phyloP scores from a whole-genome alignment of 2,113 vertebrate genomes.

The Neofelis nebulosa region DNA sequence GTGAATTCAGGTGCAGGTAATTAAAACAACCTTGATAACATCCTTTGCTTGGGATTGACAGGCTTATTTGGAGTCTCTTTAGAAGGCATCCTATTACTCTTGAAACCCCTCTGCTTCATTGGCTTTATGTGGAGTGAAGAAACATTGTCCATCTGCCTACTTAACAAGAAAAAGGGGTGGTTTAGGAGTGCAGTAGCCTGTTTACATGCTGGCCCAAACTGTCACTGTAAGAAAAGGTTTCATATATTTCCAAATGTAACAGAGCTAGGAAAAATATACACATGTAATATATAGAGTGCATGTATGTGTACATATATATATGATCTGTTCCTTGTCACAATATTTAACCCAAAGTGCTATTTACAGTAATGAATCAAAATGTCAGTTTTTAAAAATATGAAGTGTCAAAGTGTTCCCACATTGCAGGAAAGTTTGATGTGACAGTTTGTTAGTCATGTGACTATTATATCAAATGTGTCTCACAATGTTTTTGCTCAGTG shows the following conservation, averaged over 20 bases:
- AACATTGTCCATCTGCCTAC: slow-evolving; percentile 50
- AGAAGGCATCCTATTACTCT: slow-evolving; percentile 22
- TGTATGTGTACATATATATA: slow-evolving; percentile 54
- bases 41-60: not conserved
- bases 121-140: not conserved
- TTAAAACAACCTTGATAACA: not conserved
- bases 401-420: slow-evolving; percentile 88
- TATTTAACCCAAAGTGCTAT: slow-evolving; percentile 88
- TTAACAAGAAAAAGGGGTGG: slow-evolving; percentile 10
- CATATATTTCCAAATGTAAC: slow-evolving; percentile 56
- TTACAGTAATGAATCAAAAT: slow-evolving; percentile 91
- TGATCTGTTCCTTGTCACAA: slow-evolving; percentile 87
- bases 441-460: slow-evolving; percentile 89
- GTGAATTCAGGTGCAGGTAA: not conserved
- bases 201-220: slow-evolving; percentile 62
- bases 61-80: not conserved
- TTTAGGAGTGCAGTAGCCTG: slow-evolving; percentile 31
- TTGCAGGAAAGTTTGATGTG: slow-evolving; percentile 87
- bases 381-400: slow-evolving; percentile 90
- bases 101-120: slow-evolving; percentile 12
- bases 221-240: slow-evolving; percentile 57
- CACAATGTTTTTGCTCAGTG: slow-evolving; percentile 75
- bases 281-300: slow-evolving; percentile 61
- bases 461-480: slow-evolving; percentile 85
- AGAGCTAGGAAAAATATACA: slow-evolving; percentile 65